Evolutionary conservation across 2,797 vertebrate species (phyloP).

Genomic region (Clamator glandarius): DNA sequence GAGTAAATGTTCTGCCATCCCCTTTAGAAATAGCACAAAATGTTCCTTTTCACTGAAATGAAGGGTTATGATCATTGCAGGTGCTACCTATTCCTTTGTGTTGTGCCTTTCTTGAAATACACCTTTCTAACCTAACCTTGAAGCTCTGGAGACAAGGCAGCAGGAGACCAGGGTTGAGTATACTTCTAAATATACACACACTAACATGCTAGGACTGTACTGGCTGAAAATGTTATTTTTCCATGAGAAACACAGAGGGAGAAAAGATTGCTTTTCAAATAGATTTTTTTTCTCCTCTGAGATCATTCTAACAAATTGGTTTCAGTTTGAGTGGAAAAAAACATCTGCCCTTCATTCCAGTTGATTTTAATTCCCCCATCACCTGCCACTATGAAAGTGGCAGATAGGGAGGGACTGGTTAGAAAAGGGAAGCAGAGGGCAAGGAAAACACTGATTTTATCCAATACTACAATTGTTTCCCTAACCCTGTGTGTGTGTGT

Average conservation of each 20-base stretch:
- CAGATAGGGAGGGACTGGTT: neutral
- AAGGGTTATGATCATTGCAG: neutral
- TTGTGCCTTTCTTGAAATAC: neutral
- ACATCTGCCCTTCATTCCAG: neutral
- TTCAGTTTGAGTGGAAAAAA: neutral
- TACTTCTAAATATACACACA: neutral
- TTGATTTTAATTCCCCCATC: neutral
- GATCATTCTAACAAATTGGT: neutral
- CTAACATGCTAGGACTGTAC: neutral
- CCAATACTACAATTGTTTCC: neutral
- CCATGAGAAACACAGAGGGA: neutral
- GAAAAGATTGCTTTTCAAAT: neutral
- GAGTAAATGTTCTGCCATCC: neutral
- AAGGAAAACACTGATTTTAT: neutral
- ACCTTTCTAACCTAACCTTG: neutral
- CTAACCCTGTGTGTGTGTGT: neutral
- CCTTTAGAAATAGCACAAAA: neutral
- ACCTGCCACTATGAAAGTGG: neutral
- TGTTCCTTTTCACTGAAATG: neutral
- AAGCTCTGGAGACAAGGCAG: neutral
- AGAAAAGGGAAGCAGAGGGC: neutral
- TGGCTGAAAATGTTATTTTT: neutral
- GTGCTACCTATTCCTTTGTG: neutral
- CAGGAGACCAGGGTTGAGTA: neutral
- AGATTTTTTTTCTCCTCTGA: slow-evolving; percentile 1